These are phyloP conservation scores for Gryllus bimaculatus DNA, from an alignment of 1,140 invertebrate genomes.

Conservation along the genomic window DNA sequence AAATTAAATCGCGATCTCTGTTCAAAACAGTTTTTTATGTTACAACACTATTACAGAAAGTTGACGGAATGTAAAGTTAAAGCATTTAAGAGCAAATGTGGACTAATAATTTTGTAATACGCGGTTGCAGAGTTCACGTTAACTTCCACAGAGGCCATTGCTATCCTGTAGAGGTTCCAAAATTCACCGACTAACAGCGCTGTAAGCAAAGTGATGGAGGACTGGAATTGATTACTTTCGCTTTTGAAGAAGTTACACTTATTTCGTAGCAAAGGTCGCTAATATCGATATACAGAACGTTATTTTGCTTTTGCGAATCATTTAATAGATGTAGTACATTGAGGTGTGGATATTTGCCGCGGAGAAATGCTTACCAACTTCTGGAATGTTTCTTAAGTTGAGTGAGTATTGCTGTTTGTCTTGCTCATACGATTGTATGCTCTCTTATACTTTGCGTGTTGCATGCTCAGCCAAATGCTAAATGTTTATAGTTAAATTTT, in stretches of 20 bases:
- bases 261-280: not conserved
- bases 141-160: not conserved
- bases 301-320: not conserved
- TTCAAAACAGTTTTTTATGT: too few relatives aligned
- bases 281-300: not conserved
- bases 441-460: not conserved
- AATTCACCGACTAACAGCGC: not conserved
- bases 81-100: too few relatives aligned
- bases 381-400: not conserved
- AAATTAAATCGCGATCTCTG: too few relatives aligned
- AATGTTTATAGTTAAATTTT: not conserved
- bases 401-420: not conserved
- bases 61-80: too few relatives aligned
- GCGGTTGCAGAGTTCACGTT: not conserved
- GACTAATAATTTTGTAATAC: too few relatives aligned
- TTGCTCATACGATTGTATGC: not conserved
- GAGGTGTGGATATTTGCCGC: not conserved
- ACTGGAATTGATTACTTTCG: constrained; percentile 4
- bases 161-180: not conserved
- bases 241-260: constrained; percentile 1
- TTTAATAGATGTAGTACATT: not conserved
- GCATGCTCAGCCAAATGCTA: not conserved
- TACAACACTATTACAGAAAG: too few relatives aligned
- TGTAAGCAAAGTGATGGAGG: not conserved
- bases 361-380: not conserved